Evolutionary conservation across 2,797 vertebrate genomes (phyloP).

Genomic region (Melanotaenia maccullochi): DNA sequence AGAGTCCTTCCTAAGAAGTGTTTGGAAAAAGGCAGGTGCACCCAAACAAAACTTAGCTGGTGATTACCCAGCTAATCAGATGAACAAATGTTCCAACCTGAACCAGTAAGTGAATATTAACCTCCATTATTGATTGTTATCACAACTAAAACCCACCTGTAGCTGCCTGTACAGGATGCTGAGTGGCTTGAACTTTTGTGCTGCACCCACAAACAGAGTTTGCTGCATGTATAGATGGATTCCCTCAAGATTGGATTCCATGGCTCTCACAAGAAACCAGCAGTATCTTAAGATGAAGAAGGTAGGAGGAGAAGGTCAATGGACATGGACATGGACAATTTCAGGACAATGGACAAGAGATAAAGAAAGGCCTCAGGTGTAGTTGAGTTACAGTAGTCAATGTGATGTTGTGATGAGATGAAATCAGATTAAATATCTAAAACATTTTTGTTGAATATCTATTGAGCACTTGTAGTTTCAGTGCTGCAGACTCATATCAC

Average conservation of each 20-base stretch:
- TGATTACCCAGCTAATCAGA: slow-evolving; percentile 4
- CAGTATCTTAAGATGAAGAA: neutral
- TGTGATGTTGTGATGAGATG: neutral
- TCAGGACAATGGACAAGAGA: neutral
- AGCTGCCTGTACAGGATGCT: neutral
- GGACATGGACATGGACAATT: no score
- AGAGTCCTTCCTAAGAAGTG: neutral
- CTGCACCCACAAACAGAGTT: neutral
- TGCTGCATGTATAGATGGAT: neutral
- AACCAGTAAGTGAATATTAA: slow-evolving; percentile 4
- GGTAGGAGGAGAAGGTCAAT: neutral
- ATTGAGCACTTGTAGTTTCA: neutral
- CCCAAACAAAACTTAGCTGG: neutral
- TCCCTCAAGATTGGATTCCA: neutral
- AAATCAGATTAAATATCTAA: neutral
- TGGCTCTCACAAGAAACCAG: neutral
- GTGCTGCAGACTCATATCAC: neutral
- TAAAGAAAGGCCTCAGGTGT: neutral
- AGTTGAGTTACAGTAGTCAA: neutral
- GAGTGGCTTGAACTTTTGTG: neutral
- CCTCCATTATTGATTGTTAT: neutral
- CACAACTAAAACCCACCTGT: neutral
- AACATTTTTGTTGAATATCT: neutral
- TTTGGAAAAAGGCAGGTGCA: neutral
- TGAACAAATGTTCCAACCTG: neutral